phyloP scores from a whole-genome alignment of 2,797 vertebrate genomes.

The Oreortyx pictus region DNA sequence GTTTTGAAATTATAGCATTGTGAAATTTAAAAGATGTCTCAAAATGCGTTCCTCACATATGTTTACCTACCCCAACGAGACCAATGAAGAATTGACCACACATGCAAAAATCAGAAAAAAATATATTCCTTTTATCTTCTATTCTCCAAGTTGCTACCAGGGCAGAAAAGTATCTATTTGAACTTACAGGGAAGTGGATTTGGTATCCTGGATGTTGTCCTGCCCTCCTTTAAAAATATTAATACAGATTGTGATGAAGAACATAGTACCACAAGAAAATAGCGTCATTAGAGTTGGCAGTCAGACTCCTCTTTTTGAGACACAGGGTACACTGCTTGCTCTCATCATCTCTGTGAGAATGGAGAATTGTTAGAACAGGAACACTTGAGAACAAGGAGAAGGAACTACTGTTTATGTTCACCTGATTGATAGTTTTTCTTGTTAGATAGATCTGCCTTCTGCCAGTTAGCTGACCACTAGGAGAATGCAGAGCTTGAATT shows the following conservation, averaged over 20 bases:
- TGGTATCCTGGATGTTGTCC: neutral
- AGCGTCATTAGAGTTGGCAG: neutral
- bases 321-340: neutral
- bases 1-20: neutral
- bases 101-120: neutral
- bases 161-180: neutral
- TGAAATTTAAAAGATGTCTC: neutral
- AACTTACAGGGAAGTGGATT: neutral
- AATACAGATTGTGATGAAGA: neutral
- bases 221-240: neutral
- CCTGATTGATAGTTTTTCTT: neutral
- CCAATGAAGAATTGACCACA: neutral
- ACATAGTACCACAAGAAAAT: neutral
- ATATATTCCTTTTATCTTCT: neutral
- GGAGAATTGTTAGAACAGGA: neutral
- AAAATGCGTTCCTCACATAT: neutral
- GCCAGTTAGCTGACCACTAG: neutral
- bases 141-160: neutral
- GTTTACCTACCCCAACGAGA: neutral
- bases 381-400: neutral
- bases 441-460: neutral
- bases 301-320: neutral
- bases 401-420: neutral
- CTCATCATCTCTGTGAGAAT: neutral
- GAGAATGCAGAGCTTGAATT: neutral